Evolutionary conservation across 2,888 invertebrate genomes (phyloP), one percentile per base, ranked within the genome.

Genomic region (Tethea ocularis): DNA sequence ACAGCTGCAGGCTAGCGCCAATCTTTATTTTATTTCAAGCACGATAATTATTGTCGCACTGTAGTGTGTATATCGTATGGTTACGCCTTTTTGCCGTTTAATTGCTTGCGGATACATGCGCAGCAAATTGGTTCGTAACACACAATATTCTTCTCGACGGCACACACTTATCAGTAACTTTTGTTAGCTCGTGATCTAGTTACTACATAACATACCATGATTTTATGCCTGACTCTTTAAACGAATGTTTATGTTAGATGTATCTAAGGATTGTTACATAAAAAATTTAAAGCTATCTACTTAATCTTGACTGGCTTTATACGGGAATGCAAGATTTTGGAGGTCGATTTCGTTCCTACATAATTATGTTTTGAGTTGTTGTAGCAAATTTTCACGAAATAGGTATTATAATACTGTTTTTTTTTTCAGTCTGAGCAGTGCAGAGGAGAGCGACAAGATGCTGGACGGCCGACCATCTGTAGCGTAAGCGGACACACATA

Each of bases 371-470:
- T n/a, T 13, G 33, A 33, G 33, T 13, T 33, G 33, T 2, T 33
- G 13, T 33, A 13, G 33, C 33, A 33, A 33, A 33, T 33, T 8
- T 8, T 13, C 13, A 33, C 0, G 33, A 13, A 33, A n/a, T n/a
- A n/a, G 13, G 3, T 1, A 38, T 38, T n/a, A 5, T 20, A 20
- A 46, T 8, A 10, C 10, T 1, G 2, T 67, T 75, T 76, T 77
- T 71, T 59, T 70, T 93, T 92, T 59, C 88, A 95, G 95, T 79
- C 83, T 94, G 74, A 95, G 95, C 90, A 95, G 95, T 78, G 94
- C 94, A 58, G 96, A 96, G 83, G 96, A 96, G 82, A 95, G 95
- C 71, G 96, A 96, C 83, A 95, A 96, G 71, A 96, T 96, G 95
- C 89, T 96, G 70, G 96, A 96, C 80, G 95, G 95, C 33, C 95